Evolutionary conservation across 2,888 invertebrate genomes (phyloP), one percentile per base, ranked within the genome.

Genomic region (Scaptomyza flava): DNA sequence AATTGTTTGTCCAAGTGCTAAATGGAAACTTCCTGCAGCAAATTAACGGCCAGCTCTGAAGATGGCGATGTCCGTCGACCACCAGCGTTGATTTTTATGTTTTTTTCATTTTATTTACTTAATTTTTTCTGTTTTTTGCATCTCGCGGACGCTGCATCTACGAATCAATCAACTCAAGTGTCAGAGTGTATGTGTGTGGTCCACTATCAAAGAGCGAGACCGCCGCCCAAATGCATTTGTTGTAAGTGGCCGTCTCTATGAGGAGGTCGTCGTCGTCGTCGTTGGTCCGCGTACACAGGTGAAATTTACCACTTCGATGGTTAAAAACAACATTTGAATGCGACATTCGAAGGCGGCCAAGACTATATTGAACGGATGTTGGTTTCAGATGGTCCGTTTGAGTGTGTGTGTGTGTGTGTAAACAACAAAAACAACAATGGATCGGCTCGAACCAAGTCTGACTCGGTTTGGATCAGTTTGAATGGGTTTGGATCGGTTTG

Each of bases 311-410:
- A 85, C 88, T 87, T 83, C 68, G 81, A 71, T 65, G 79, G 79
- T 71, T 87, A 86, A 86, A 85, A 87, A 86, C 86, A 84, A 86
- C 84, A 85, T 85, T 86, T 79, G 75, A 85, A 85, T 85, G 83
- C 85, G 87, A 82, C 87, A 87, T 79, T 82, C 81, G 72, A 68
- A 78, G 81, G 66, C 77, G 71, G 65, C 72, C 72, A 76, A 54
- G 45, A 53, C 59, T 56, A 50, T 54, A 52, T 71, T 62, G 41
- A 17, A 57, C 51, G 59, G 42, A 43, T 4, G 81, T 84, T 65
- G 77, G 52, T 47, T 67, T 59, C 51, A 61, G 42, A 43, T 4
- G 17, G 47, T 70, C 66, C 68, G 59, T 80, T 73, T 71, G 47
- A 33, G 51, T 58, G 38, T 14, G 36, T 36, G 14, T 43, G 46